Percentiles rank a stretch among this genome's conserved stretches.
Conservation (phyloP, 2,797 vertebrate genomes). For the Pangasius djambal region DNA sequence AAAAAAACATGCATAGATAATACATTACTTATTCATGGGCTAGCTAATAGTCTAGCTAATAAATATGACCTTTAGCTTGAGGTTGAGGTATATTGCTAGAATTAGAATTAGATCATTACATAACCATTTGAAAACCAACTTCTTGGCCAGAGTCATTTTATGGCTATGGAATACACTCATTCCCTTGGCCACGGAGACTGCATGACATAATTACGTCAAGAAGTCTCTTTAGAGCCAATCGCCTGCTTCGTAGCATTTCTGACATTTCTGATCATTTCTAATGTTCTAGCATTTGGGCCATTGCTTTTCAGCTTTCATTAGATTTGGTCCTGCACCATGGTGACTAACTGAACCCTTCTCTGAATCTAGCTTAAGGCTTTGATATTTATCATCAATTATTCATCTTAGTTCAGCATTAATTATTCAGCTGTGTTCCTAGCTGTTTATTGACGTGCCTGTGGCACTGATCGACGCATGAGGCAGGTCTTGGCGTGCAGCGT, state of each 20-base stretch:
- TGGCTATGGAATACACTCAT: not conserved
- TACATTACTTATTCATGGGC: not conserved
- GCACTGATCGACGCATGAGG: conserved; percentile 30
- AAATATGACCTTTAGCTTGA: not conserved
- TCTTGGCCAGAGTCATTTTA: not conserved
- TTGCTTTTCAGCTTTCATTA: not conserved
- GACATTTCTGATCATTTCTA: not conserved
- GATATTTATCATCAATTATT: conserved; percentile 46
- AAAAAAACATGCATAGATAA: not conserved
- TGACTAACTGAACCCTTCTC: conserved; percentile 7
- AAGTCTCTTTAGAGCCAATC: not conserved
- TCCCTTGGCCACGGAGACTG: not conserved
- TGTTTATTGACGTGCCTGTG: conserved; percentile 46
- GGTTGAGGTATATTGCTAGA: not conserved
- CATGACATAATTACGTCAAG: not conserved
- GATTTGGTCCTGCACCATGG: not conserved
- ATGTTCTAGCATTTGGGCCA: not conserved
- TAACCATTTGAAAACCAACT: not conserved
- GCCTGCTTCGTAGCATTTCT: not conserved
- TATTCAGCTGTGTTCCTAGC: conserved; percentile 41
- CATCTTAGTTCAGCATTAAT: conserved; percentile 34
- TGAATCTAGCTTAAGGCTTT: conserved; percentile 28
- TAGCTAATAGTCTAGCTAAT: not conserved
- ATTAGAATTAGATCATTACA: not conserved
- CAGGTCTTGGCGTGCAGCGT: conserved; percentile 30